Evolutionary conservation across 2,113 vertebrate genomes (phyloP).

Genomic region (Xenopus borealis): DNA sequence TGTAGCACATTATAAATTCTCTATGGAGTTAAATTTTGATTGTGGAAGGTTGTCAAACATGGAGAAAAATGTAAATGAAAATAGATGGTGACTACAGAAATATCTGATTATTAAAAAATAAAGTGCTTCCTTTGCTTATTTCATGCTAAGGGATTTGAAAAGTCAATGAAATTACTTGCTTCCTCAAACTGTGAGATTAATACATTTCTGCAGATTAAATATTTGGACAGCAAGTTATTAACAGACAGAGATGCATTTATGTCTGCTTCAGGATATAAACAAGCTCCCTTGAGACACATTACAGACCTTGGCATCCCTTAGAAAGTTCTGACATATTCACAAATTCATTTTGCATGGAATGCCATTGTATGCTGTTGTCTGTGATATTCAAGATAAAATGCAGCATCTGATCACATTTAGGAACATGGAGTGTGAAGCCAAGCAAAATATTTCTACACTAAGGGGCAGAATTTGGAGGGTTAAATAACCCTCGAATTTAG

Average conservation of each 20-base stretch:
- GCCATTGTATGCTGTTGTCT: constrained; percentile 48
- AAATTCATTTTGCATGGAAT: constrained; percentile 38
- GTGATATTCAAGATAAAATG: constrained; percentile 56
- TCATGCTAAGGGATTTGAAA: neutral
- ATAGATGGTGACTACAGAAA: neutral
- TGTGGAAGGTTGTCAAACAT: neutral
- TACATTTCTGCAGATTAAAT: neutral
- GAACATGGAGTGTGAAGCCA: constrained; percentile 53
- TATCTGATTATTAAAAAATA: neutral
- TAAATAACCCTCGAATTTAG: too few relatives aligned
- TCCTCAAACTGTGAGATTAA: neutral
- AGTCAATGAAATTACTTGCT: neutral
- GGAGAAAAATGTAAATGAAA: neutral
- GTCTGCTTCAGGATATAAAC: constrained; percentile 17
- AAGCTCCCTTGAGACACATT: neutral
- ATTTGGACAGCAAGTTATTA: constrained; percentile 6
- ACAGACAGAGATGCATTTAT: constrained; percentile 2
- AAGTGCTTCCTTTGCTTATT: neutral
- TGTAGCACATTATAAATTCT: neutral
- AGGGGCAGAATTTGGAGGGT: too few relatives aligned
- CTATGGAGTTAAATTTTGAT: neutral
- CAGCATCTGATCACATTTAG: constrained; percentile 51
- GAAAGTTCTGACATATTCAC: constrained; percentile 48
- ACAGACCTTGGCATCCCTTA: constrained; percentile 14
- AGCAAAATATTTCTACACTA: constrained; percentile 55